Evolutionary conservation across 2,888 invertebrate species (phyloP), one percentile per base, ranked within the genome.

Genomic region (Drosophila diplacantha): DNA sequence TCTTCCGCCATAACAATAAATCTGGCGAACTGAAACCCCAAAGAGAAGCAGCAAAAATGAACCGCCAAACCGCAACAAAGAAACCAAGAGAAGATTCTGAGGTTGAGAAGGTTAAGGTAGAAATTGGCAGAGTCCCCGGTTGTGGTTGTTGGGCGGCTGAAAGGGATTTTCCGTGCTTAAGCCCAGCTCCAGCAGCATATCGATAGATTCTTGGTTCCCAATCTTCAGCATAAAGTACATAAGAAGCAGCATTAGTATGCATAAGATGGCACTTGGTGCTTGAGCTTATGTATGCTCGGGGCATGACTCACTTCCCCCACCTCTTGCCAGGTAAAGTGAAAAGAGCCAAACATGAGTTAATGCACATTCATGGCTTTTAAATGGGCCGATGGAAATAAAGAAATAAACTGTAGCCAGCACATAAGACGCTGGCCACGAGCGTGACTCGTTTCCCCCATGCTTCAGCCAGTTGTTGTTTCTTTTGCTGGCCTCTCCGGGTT

Each of bases 361-460:
- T 81, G 81, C 83, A 71, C 61, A 78, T 75, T 81, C 83, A 80
- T 75, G 81, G 67, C 49, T 80, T 77, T 82, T 52, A 82, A 77
- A 74, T 72, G 72, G 77, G 73, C 54, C 67, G 71, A 14, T 59
- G 52, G 70, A 73, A 47, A 64, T 58, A 73, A 62, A 62, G 53
- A 64, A 66, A 62, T 58, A 66, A 76, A 67, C 60, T 61, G 38
- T 56, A 52, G 53, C 58, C 43, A 38, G 53, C 38, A 54, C 20
- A 54, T 44, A 59, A 57, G 63, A 60, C 47, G 41, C 44, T 55
- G 51, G 52, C 63, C 57, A 47, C 37, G 57, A 66, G 70, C 73
- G 68, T 72, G 75, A 77, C 75, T 81, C 60, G 64, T 61, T 53
- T 67, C 50, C 44, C 68, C 53, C 63, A 59, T 47, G 58, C 55